Evolutionary conservation across 2,113 vertebrate genomes (phyloP).

Genomic region (Ascaphus truei): DNA sequence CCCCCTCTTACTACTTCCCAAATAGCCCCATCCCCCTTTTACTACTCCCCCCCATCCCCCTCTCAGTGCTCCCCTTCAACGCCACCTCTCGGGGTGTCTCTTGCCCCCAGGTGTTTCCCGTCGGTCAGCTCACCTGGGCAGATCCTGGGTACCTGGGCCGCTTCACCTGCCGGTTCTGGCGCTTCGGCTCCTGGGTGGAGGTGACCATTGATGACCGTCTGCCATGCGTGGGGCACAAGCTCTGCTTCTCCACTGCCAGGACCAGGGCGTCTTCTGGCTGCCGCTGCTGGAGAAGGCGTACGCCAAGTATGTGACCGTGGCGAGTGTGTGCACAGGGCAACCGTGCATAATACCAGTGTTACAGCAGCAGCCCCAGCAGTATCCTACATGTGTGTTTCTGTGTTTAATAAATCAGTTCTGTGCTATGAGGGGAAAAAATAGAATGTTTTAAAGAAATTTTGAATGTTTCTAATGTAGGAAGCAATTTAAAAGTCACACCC

Average conservation of each 20-base stretch:
- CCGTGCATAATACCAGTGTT: too few species aligned
- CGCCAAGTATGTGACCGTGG: slow-evolving; percentile 87
- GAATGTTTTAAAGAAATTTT: too few species aligned
- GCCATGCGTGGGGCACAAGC: slow-evolving; percentile 81
- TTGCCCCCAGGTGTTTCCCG: slow-evolving; percentile 73
- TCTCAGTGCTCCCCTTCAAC: not conserved
- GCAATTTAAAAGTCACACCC: too few species aligned
- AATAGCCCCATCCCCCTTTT: not conserved
- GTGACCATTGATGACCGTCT: slow-evolving; percentile 84
- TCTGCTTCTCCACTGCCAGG: slow-evolving; percentile 90
- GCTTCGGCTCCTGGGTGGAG: slow-evolving; percentile 83
- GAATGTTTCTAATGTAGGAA: too few species aligned
- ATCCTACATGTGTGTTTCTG: too few species aligned
- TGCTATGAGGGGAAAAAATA: too few species aligned
- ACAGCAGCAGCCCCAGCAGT: too few species aligned
- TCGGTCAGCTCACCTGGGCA: slow-evolving; percentile 79
- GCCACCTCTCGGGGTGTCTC: too few species aligned
- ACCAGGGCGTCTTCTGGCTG: slow-evolving; percentile 85
- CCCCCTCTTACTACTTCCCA: not conserved
- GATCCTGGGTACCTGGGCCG: slow-evolving; percentile 72
- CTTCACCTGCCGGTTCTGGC: slow-evolving; percentile 83
- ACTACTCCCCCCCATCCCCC: not conserved
- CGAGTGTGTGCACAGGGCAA: too few species aligned
- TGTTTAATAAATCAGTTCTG: too few species aligned
- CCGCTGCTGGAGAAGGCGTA: slow-evolving; percentile 93